Evolutionary conservation across 2,797 vertebrate genomes (phyloP), one percentile per base, ranked within the genome.

Genomic region (Thripadectes ignobilis): DNA sequence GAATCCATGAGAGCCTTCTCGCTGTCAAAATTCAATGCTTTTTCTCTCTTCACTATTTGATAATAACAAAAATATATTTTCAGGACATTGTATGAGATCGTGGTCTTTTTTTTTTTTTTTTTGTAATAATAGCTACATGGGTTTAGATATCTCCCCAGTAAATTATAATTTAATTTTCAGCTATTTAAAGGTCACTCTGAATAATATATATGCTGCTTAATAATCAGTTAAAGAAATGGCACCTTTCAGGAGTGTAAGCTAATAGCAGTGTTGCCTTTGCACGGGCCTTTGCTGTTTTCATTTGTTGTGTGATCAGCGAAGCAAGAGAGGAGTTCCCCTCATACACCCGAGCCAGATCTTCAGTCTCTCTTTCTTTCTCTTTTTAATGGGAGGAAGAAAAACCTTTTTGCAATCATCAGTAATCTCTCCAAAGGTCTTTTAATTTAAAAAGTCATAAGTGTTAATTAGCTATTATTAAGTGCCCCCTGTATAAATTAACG

Each of bases 381-480:
- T 88, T 94, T 97, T 96, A 97, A 97, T 87, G 85, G 95, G 68
- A 97, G 94, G 92, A 97, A 97, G 86, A 91, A 93, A 98, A 97
- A 91, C 89, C 93, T 97, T 97, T 97, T 94, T 46, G 8, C 95
- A 96, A 97, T 97, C 97, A 98, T 96, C 93, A 94, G 92, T 96
- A 97, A 98, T 98, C 97, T 98, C 97, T 98, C 97, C 95, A 98
- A 98, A 98, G 98, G 97, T 98, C 98, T 98, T 98, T 98, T 98
- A 97, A 98, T 98, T 98, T 98, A 98, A 98, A 97, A 98, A 98
- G 98, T 98, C 98, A 98, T 97, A 98, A 97, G 97, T 98, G 98
- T 98, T 98, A 98, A 98, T 98, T 98, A 98, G 98, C 98, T 98
- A 98, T 97, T 98, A 98, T 98, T 97, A 98, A 97, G 96, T 98